Evolutionary conservation across 2,888 invertebrate genomes (phyloP).

Genomic region (Harpalus rufipes): DNA sequence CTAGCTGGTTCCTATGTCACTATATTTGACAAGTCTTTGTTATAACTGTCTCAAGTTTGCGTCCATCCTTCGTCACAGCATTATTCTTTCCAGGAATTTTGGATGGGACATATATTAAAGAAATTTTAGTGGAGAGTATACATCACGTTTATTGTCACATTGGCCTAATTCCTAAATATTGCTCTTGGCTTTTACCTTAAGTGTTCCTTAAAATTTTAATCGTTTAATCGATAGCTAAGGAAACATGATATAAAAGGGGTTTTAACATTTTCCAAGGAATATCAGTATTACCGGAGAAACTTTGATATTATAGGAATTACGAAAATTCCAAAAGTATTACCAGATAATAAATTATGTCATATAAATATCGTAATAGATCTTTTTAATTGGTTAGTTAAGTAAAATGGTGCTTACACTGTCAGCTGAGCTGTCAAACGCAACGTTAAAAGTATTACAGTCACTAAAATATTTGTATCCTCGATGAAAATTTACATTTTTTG

Average conservation of each 20-base stretch:
- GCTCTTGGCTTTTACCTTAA: background rate
- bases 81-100: conserved; percentile 26
- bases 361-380: too few relatives aligned
- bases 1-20: conserved; percentile 29
- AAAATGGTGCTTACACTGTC: too few relatives aligned
- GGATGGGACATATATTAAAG: conserved; percentile 16
- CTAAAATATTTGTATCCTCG: too few relatives aligned
- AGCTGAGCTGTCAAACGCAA: too few relatives aligned
- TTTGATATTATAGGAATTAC: background rate
- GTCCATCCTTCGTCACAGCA: conserved; percentile 31
- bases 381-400: too few relatives aligned
- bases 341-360: too few relatives aligned
- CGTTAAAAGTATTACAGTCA: too few relatives aligned
- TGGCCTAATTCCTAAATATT: background rate
- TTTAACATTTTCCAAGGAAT: too few relatives aligned
- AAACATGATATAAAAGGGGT: background rate
- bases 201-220: background rate
- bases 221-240: background rate
- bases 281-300: background rate
- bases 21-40: conserved; percentile 42
- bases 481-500: too few relatives aligned
- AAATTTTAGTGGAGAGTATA: conserved; percentile 26
- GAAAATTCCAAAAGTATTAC: background rate
- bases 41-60: conserved; percentile 35
- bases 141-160: background rate